Base-by-base conservation (phyloP, 2,797 vertebrate species). In the Acipenser transmontanus region DNA sequence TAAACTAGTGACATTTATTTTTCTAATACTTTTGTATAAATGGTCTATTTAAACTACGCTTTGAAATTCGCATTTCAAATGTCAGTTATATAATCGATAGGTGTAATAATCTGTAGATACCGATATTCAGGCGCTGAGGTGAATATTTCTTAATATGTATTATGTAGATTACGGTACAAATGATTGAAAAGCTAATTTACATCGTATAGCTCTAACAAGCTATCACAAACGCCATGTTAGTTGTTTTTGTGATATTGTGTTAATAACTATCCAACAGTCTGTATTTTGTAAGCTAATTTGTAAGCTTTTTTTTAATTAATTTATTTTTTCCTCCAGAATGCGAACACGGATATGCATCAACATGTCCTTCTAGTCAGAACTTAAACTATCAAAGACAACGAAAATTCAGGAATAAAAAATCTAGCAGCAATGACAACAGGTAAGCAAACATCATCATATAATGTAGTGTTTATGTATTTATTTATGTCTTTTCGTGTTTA, bases 321-420 rank as follows among this genome's bases (percentile, higher is more conserved):
- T 63, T 72, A 0, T 34, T 34, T 34, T 34, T 34, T 34, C 62
- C 79, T 61, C 70, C 89, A 98, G 96, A 98, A 79, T 97, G 94
- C 1, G 96, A 98, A 83, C 96, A 98, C 71, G 96, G 96, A 80
- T 98, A 98, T 70, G 96, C 96, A 68, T 98, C 96, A 8, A 89
- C 95, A 12, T 96, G 95, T 76, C 94, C 94, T 51, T 94, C 93
- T 51, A 85, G 88, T 75, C 87, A 91, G 72, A 91, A 87, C 84
- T 88, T 92, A 76, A 92, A 87, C 79, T 92, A 92, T 74, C 94
- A 95, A 85, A 93, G 86, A 85, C 92, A 74, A 89, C 91, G 85
- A 60, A 92, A 89, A 86, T 87, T 91, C 75, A 83, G 89, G 77
- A 91, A 90, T 72, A 93, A 93, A 85, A 96, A 94, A 83, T 95